Evolutionary conservation across 1,140 invertebrate genomes (phyloP), one percentile per base, ranked within the genome.

Genomic region (Steinernema khuongi): DNA sequence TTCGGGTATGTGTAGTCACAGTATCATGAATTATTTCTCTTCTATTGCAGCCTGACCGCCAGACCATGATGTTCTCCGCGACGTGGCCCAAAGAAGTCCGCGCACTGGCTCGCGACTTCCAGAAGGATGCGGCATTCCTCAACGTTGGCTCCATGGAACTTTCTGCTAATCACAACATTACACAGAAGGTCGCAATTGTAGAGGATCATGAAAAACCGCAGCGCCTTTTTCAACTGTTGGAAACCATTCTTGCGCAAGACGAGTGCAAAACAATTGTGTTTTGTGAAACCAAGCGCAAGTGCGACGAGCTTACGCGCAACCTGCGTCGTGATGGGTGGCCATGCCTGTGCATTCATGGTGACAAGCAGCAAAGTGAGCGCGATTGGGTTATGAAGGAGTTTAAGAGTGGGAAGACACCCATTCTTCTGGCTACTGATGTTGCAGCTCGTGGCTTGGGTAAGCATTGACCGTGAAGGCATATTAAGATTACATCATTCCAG

Each of bases 381-480:
- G 88, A 89, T 74, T 88, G 87, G 86, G 87, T 88, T 71, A 77
- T 89, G 22, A 83, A 83, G 81, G 30, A 28, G 19, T 89, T 86
- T 76, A 88, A 97, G 96, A 99, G 91, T 95, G 99, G 82, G 93
- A 96, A 87, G 96, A 99, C n/a, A n/a, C n/a, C n/a, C n/a, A n/a
- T n/a, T n/a, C n/a, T n/a, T n/a, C n/a, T n/a, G n/a, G n/a, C n/a
- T n/a, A n/a, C n/a, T n/a, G n/a, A n/a, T n/a, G n/a, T n/a, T n/a
- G n/a, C n/a, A n/a, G n/a, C n/a, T n/a, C n/a, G n/a, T n/a, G n/a
- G n/a, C n/a, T n/a, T n/a, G n/a, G n/a, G n/a, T n/a, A n/a, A n/a
- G n/a, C n/a, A n/a, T n/a, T n/a, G n/a, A n/a, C n/a, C n/a, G n/a
- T n/a, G n/a, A n/a, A n/a, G n/a, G n/a, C n/a, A n/a, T n/a, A n/a